These are phyloP conservation scores for Callosobruchus maculatus DNA, from an alignment of 2,888 invertebrate species.

Conservation along the genomic window DNA sequence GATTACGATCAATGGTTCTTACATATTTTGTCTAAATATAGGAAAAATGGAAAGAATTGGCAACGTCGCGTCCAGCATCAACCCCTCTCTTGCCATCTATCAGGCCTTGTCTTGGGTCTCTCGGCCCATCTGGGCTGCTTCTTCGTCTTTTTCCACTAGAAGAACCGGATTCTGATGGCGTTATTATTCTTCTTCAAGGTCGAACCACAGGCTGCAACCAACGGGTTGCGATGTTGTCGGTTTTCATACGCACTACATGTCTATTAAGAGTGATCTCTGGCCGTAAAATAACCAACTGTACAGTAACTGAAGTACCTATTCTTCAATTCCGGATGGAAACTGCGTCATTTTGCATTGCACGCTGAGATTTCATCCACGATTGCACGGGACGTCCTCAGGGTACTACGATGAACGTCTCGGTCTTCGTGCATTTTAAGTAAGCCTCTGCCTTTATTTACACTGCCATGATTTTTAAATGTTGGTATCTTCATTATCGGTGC, in stretches of 20 bases:
- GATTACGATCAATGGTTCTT: too few relatives aligned
- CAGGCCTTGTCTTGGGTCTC: constrained; percentile 20
- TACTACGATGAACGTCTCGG: too few relatives aligned
- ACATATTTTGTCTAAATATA: background rate
- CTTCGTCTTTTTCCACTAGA: constrained; percentile 38
- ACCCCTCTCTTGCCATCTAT: background rate
- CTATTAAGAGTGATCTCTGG: background rate
- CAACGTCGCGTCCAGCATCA: background rate
- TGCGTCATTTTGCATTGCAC: too few relatives aligned
- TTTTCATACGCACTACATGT: background rate
- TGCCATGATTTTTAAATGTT: too few relatives aligned
- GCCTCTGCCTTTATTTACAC: too few relatives aligned
- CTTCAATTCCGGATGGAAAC: too few relatives aligned
- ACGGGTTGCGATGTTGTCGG: constrained; percentile 22
- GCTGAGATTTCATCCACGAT: too few relatives aligned
- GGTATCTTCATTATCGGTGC: too few relatives aligned
- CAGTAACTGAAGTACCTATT: too few relatives aligned
- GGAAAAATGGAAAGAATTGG: background rate
- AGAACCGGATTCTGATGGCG: constrained; percentile 45
- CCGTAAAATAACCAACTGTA: too few relatives aligned
- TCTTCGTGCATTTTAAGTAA: too few relatives aligned
- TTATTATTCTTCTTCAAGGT: constrained; percentile 35
- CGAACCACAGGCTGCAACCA: constrained; percentile 9
- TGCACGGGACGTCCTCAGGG: too few relatives aligned
- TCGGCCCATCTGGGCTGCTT: constrained; percentile 20